A percentile compares a stretch with the other conserved stretches of the same genome.
phyloP scores from a whole-genome alignment of 2,797 vertebrate species.

The Trematomus bernacchii region DNA sequence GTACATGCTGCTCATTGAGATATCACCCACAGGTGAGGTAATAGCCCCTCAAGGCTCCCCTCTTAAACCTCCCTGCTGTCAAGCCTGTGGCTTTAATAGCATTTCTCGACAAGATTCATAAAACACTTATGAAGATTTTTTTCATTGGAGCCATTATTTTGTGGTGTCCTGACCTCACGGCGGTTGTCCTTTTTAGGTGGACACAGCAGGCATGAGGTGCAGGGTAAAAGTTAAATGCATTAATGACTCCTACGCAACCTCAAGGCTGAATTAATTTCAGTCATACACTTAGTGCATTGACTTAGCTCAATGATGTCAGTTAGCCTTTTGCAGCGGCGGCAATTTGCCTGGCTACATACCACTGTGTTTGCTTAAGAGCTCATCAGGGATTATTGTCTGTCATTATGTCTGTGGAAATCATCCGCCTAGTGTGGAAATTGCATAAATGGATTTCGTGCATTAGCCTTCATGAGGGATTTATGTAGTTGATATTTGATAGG shows the following conservation, averaged over 20 bases:
- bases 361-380: conserved; percentile 70
- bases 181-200: conserved; percentile 33
- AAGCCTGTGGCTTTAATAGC: conserved; percentile 52
- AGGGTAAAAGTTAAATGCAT: conserved; percentile 32
- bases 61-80: conserved; percentile 61
- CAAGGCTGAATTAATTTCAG: conserved; percentile 25
- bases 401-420: conserved; percentile 66
- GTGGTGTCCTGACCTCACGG: conserved; percentile 46
- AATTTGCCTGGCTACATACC: conserved; percentile 59
- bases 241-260: conserved; percentile 30
- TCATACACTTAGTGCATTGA: conserved; percentile 13
- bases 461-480: conserved; percentile 58
- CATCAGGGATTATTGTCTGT: conserved; percentile 66
- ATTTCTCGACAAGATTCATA: conserved; percentile 60
- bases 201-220: conserved; percentile 10
- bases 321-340: conserved; percentile 43
- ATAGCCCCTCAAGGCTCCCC: conserved; percentile 49
- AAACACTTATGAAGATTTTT: conserved; percentile 45
- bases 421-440: conserved; percentile 58
- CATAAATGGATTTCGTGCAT: conserved; percentile 67
- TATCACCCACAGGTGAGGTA: conserved; percentile 55
- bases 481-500: conserved; percentile 54
- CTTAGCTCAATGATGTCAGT: conserved; percentile 44
- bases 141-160: conserved; percentile 40
- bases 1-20: conserved; percentile 60